Evolutionary conservation across 92 coral and sea anemone species (phyloP).

Genomic region (Bergia sp.): DNA sequence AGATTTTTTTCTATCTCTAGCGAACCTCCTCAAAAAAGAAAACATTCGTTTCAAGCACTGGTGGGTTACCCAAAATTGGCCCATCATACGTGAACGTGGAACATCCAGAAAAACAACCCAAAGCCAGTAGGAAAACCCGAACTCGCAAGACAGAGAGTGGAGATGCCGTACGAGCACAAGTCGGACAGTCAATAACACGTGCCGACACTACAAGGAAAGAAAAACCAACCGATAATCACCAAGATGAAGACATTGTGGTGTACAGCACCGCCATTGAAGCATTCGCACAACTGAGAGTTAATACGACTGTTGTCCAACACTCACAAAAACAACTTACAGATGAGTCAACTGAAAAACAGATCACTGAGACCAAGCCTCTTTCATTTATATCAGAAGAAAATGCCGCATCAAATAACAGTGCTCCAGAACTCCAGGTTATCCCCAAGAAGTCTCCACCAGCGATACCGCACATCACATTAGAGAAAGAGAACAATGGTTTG

Average conservation of each 20-base stretch:
- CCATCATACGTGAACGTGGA: constrained; percentile 66
- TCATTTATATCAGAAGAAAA: not conserved
- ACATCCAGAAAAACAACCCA: constrained; percentile 36
- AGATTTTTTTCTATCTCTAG: not conserved
- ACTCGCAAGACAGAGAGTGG: constrained; percentile 35
- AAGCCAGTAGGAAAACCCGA: constrained; percentile 30
- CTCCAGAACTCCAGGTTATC: not conserved
- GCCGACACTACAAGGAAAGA: not conserved
- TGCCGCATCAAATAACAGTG: not conserved
- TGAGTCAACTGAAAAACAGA: not conserved
- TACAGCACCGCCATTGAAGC: constrained; percentile 5
- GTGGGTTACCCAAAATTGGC: constrained; percentile 23
- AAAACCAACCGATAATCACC: not conserved
- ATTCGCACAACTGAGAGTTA: not conserved
- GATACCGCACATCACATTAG: not conserved
- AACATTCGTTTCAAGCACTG: constrained; percentile 8
- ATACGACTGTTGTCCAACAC: no score
- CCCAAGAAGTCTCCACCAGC: not conserved
- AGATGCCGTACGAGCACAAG: constrained; percentile 41
- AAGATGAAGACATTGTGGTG: not conserved
- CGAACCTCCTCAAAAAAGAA: constrained; percentile 10
- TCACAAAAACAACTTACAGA: not conserved
- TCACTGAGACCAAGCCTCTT: not conserved
- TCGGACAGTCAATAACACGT: constrained; percentile 5
- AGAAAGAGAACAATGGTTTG: not conserved